phyloP scores from a whole-genome alignment of 2,888 invertebrate genomes.

The Lordiphosa andalusiaca region DNA sequence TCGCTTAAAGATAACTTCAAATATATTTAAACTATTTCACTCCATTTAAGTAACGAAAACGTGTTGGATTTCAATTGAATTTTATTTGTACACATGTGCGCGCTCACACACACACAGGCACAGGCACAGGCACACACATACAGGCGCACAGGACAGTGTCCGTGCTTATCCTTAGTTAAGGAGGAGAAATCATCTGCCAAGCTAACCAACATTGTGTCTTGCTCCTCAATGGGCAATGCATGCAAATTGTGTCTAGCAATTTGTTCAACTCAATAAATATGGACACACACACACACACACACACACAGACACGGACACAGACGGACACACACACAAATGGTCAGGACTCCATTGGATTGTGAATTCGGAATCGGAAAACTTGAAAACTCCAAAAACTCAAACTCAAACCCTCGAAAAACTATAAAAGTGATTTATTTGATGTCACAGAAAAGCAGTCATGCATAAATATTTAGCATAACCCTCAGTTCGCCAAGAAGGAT shows the following conservation, averaged over 20 bases:
- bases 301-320: too few species aligned
- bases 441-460: slow-evolving; percentile 75
- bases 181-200: background rate
- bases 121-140: too few species aligned
- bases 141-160: too few species aligned
- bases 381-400: slow-evolving; percentile 16
- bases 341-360: slow-evolving; percentile 22
- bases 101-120: too few species aligned
- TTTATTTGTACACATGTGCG: too few species aligned
- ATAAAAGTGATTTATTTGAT: slow-evolving; percentile 74
- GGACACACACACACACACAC: slow-evolving; percentile 18
- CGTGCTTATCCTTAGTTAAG: too few species aligned
- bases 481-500: slow-evolving; percentile 57
- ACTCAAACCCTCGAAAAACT: slow-evolving; percentile 45
- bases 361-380: slow-evolving; percentile 13
- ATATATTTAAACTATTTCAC: too few species aligned
- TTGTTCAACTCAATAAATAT: slow-evolving; percentile 47
- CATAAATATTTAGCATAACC: slow-evolving; percentile 75
- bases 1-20: too few species aligned
- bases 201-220: slow-evolving; percentile 27
- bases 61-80: too few species aligned
- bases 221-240: slow-evolving; percentile 32
- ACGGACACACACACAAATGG: background rate
- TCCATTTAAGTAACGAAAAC: too few species aligned
- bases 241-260: slow-evolving; percentile 43